A percentile compares a stretch with the other conserved stretches of the same genome.
Evolutionary conservation across 64 coral and sea anemone species (phyloP).

Genomic region (Stichodactyla helianthus): DNA sequence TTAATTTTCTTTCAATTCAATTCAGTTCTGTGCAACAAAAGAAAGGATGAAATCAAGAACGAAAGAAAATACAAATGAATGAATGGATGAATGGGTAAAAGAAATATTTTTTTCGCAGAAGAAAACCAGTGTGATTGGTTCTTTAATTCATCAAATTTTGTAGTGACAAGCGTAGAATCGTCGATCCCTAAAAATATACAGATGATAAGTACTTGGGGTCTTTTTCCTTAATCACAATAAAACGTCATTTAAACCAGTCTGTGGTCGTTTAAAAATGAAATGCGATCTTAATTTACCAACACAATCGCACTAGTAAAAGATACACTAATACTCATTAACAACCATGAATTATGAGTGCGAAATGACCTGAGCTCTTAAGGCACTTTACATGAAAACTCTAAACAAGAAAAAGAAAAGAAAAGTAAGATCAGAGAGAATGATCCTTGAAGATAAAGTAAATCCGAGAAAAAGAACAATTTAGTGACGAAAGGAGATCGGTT

Average conservation of each 20-base stretch:
- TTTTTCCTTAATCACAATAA: not conserved
- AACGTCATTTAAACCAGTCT: constrained; percentile 11
- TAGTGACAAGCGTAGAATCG: not conserved
- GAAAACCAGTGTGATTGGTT: too few species aligned
- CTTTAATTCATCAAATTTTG: not conserved
- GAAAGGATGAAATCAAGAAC: too few species aligned
- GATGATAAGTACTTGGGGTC: not conserved
- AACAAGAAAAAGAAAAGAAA: not conserved
- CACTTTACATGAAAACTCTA: not conserved
- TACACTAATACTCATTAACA: not conserved
- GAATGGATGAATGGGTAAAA: too few species aligned
- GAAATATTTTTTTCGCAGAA: too few species aligned
- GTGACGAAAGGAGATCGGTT: not conserved
- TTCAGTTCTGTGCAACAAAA: too few species aligned
- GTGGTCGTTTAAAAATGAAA: constrained; percentile 4
- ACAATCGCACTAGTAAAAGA: not conserved
- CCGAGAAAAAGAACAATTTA: not conserved
- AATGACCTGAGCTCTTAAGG: not conserved
- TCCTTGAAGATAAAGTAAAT: not conserved
- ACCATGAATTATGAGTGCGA: not conserved
- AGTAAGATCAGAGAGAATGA: not conserved
- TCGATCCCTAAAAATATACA: not conserved
- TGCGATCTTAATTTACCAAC: constrained; percentile 7
- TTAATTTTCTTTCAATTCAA: too few species aligned
- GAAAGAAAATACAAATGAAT: too few species aligned